Percentiles rank a stretch among this genome's conserved stretches.
phyloP scores from a whole-genome alignment of 2,888 invertebrate genomes.

The Cancer borealis region DNA sequence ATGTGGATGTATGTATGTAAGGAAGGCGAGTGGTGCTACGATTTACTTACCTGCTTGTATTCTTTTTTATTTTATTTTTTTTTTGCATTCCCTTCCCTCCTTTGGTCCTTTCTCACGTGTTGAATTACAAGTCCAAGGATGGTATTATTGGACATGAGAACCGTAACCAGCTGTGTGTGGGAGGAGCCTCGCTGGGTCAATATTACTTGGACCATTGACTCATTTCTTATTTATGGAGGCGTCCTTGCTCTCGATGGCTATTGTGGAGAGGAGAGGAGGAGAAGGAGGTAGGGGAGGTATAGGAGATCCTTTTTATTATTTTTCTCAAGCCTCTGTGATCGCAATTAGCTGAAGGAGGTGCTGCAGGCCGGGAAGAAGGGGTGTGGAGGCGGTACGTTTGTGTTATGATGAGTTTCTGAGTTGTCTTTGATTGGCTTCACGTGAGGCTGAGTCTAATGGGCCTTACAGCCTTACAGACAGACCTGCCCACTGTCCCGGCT shows the following conservation, averaged over 20 bases:
- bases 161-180: slow-evolving; percentile 20
- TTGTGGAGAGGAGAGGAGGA: background rate
- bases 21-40: background rate
- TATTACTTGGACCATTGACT: slow-evolving; percentile 38
- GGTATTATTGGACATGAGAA: slow-evolving; percentile 7
- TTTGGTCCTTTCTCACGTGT: background rate
- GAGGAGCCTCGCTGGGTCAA: slow-evolving; percentile 28
- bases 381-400: slow-evolving; percentile 15
- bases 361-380: background rate
- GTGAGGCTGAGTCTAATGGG: slow-evolving; percentile 27
- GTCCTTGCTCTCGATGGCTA: background rate
- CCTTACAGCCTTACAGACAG: slow-evolving; percentile 22
- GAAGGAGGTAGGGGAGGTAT: background rate
- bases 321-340: background rate
- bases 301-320: background rate
- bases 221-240: slow-evolving; percentile 41
- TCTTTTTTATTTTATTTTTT: background rate
- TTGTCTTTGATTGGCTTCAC: slow-evolving; percentile 27
- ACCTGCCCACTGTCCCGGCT: background rate
- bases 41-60: background rate
- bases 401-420: slow-evolving; percentile 22
- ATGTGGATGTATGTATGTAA: background rate
- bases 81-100: background rate
- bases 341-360: background rate
- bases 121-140: background rate